Conservation (phyloP, 2,797 vertebrate genomes). For the Acrocephalus scirpaceus region DNA sequence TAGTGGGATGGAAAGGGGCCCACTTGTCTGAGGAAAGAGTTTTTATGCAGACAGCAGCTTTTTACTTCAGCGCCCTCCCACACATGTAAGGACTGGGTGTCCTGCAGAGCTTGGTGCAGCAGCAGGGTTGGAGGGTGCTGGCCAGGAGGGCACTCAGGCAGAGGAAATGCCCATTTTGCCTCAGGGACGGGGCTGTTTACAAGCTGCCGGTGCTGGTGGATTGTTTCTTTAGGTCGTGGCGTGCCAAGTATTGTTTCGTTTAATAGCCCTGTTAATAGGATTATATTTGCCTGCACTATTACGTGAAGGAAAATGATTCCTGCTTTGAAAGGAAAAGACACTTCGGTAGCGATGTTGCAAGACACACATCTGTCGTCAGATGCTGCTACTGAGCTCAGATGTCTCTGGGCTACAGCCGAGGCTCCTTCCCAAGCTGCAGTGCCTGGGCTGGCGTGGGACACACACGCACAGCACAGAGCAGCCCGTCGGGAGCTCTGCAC, state of each 20-base stretch:
- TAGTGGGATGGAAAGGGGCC: neutral
- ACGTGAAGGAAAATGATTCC: constrained; percentile 62
- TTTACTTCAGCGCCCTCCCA: neutral
- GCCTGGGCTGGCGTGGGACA: neutral
- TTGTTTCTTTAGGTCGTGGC: constrained; percentile 49
- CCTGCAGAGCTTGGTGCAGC: constrained; percentile 9
- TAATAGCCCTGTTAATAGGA: constrained; percentile 64
- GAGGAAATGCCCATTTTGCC: constrained; percentile 47
- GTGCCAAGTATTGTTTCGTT: constrained; percentile 68
- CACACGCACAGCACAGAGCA: neutral
- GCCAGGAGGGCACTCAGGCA: neutral
- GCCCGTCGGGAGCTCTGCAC: neutral
- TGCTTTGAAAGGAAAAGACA: constrained; percentile 64
- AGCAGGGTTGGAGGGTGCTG: neutral
- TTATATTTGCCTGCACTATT: constrained; percentile 63
- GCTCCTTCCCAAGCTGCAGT: constrained; percentile 20
- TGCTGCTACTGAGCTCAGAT: constrained; percentile 55
- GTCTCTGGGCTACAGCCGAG: constrained; percentile 1
- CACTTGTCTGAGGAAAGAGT: neutral
- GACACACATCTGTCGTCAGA: constrained; percentile 64
- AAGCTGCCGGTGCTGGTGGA: constrained; percentile 20
- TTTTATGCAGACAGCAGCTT: neutral
- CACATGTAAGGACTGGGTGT: neutral
- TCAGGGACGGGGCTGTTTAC: constrained; percentile 20
- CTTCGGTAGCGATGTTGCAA: constrained; percentile 66